Conservation (phyloP, 1,140 invertebrate genomes). For the Monochamus saltuarius region DNA sequence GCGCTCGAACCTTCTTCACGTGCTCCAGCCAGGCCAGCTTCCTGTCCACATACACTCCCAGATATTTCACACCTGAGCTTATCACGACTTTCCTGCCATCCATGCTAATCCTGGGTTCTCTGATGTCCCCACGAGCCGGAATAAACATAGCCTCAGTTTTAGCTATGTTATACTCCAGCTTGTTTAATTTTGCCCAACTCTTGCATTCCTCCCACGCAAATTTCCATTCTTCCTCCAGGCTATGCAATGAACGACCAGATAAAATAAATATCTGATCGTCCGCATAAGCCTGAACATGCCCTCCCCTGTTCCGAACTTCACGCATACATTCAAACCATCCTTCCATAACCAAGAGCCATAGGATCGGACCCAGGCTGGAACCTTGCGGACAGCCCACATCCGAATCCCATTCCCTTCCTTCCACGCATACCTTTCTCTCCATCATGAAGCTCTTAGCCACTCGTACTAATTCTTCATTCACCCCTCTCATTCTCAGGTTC, state of each 20-base stretch:
- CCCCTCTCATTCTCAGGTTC: no score
- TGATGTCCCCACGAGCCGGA: no score
- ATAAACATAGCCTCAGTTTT: constrained; percentile 26
- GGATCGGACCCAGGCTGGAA: constrained; percentile 19
- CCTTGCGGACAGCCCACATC: constrained; percentile 34
- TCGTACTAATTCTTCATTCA: no score
- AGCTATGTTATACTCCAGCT: constrained; percentile 18
- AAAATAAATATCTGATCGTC: constrained; percentile 20
- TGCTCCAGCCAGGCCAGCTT: no score
- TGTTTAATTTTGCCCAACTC: not conserved
- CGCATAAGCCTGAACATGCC: constrained; percentile 15
- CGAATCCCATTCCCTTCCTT: no score
- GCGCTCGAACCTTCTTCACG: no score
- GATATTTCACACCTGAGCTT: no score
- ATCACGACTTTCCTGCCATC: no score
- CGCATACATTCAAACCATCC: constrained; percentile 8
- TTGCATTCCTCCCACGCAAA: constrained; percentile 10
- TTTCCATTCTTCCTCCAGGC: constrained; percentile 14
- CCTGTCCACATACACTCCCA: no score
- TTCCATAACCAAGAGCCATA: constrained; percentile 30
- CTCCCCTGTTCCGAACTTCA: constrained; percentile 3
- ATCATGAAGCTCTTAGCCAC: no score
- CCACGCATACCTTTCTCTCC: no score
- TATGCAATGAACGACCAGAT: not conserved
- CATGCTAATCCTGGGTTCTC: no score